Conservation (phyloP, 2,797 vertebrate genomes). For the Urosaurus nigricauda region DNA sequence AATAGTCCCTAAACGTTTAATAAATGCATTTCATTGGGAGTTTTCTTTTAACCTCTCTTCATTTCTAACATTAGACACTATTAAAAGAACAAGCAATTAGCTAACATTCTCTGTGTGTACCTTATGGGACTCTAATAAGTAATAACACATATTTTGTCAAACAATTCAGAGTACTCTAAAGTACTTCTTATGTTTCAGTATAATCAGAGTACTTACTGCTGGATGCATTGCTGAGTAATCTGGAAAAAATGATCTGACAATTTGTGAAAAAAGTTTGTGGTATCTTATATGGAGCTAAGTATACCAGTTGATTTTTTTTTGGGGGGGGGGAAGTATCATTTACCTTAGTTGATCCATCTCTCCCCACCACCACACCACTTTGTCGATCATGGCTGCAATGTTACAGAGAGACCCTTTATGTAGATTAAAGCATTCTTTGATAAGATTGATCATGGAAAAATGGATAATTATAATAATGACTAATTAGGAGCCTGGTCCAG, state of each 20-base stretch:
- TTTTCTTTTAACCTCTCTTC: slow-evolving; percentile 29
- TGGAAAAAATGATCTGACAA: neutral
- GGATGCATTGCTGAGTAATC: slow-evolving; percentile 40
- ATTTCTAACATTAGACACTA: slow-evolving; percentile 41
- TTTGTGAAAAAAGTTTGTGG: slow-evolving; percentile 17
- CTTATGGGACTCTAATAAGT: neutral
- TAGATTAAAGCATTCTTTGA: neutral
- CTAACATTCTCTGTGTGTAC: slow-evolving; percentile 14
- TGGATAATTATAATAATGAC: neutral
- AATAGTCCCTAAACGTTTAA: slow-evolving; percentile 33
- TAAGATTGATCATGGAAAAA: neutral
- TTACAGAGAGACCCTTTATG: no score
- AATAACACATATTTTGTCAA: slow-evolving; percentile 32
- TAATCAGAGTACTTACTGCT: neutral
- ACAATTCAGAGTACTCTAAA: slow-evolving; percentile 43
- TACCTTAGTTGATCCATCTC: neutral
- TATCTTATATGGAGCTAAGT: slow-evolving; percentile 10
- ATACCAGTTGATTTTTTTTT: neutral
- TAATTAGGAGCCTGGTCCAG: neutral
- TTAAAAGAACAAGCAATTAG: slow-evolving; percentile 46
- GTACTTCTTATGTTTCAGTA: neutral
- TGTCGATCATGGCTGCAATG: neutral
- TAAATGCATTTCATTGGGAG: slow-evolving; percentile 29
- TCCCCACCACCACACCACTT: neutral
- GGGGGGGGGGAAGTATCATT: neutral